phyloP scores from a whole-genome alignment of 2,797 vertebrate genomes.

The Schizothorax lantsangensis region DNA sequence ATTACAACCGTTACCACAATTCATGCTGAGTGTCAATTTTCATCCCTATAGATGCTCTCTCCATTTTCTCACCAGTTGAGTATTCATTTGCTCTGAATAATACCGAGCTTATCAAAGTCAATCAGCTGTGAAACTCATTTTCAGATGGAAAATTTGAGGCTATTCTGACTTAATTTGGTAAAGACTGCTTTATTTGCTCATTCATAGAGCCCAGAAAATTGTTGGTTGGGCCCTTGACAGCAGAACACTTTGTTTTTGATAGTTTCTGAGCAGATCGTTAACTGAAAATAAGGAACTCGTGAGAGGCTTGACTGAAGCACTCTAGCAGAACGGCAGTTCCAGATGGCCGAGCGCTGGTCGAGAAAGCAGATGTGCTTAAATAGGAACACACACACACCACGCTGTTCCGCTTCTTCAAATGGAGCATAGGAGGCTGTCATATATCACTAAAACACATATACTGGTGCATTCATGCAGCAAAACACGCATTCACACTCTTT shows the following conservation, averaged over 20 bases:
- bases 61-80: slow-evolving; percentile 38
- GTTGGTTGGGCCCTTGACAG: slow-evolving; percentile 56
- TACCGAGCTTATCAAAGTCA: slow-evolving; percentile 59
- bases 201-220: slow-evolving; percentile 45
- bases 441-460: slow-evolving; percentile 49
- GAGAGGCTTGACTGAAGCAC: slow-evolving; percentile 60
- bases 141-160: slow-evolving; percentile 61
- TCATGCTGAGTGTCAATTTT: slow-evolving; percentile 44
- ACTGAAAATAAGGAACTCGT: slow-evolving; percentile 64
- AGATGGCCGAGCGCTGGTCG: slow-evolving; percentile 61
- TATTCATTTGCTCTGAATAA: slow-evolving; percentile 61
- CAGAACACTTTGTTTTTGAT: slow-evolving; percentile 64
- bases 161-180: slow-evolving; percentile 62
- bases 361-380: slow-evolving; percentile 65
- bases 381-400: slow-evolving; percentile 52
- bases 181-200: slow-evolving; percentile 56
- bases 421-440: slow-evolving; percentile 50
- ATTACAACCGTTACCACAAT: slow-evolving; percentile 49
- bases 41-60: slow-evolving; percentile 35
- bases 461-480: slow-evolving; percentile 39
- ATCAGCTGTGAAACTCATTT: slow-evolving; percentile 62
- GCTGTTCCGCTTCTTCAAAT: slow-evolving; percentile 60
- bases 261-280: slow-evolving; percentile 63
- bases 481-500: slow-evolving; percentile 38
- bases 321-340: slow-evolving; percentile 62